Percentiles rank a stretch among this genome's conserved stretches.
Conservation (phyloP, 2,888 invertebrate genomes). For the Heteropelma amictum region DNA sequence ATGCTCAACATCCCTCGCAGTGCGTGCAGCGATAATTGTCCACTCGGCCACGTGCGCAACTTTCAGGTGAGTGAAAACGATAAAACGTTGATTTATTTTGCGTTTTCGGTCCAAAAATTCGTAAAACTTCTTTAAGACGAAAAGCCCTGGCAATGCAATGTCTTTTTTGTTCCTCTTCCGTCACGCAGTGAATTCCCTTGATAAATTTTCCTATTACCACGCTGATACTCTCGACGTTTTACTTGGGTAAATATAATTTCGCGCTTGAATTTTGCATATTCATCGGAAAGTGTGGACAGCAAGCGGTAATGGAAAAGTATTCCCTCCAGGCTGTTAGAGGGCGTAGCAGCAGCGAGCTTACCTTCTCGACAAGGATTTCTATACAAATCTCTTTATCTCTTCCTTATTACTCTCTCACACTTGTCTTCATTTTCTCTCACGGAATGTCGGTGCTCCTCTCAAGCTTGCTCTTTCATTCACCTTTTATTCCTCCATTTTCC, state of each 20-base stretch:
- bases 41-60: conserved; percentile 81
- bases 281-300: not conserved
- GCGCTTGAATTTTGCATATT: not conserved
- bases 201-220: not conserved
- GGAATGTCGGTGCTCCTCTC: not conserved
- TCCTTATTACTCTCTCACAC: not conserved
- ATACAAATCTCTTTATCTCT: not conserved
- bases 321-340: conserved; percentile 33
- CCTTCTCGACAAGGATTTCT: conserved; percentile 18
- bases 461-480: not conserved
- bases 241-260: not conserved
- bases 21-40: conserved; percentile 83
- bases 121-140: not conserved
- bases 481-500: not conserved
- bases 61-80: conserved; percentile 77
- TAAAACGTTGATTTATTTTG: not conserved
- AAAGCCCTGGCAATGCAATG: not conserved
- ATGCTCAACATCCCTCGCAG: conserved; percentile 78
- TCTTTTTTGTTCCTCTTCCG: not conserved
- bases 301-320: conserved; percentile 53
- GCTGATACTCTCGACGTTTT: conserved; percentile 20
- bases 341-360: conserved; percentile 41
- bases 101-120: too few species aligned
- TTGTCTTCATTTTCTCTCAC: not conserved
- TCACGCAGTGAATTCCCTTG: not conserved